A percentile compares a stretch with the other conserved stretches of the same genome.
Evolutionary conservation across 2,113 vertebrate species (phyloP).

Genomic region (Donacobius atricapilla): DNA sequence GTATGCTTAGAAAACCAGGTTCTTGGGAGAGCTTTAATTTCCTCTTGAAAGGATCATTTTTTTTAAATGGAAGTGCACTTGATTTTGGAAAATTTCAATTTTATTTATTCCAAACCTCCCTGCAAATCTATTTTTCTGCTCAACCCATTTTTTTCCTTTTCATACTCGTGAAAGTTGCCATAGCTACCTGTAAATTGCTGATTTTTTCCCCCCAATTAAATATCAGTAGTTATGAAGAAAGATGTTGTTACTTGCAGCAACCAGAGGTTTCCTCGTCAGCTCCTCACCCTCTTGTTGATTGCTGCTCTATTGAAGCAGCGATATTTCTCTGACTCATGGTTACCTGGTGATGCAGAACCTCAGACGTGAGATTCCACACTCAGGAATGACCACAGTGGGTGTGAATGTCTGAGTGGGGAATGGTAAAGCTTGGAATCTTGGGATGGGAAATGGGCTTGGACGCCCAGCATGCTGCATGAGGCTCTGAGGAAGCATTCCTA

Average conservation of each 20-base stretch:
- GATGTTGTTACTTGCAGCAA: not conserved
- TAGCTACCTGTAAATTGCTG: conserved; percentile 9
- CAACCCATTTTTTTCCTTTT: conserved; percentile 24
- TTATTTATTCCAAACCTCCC: not conserved
- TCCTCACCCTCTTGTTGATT: not conserved
- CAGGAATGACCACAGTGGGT: not conserved
- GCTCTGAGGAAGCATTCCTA: not conserved
- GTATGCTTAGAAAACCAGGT: not conserved
- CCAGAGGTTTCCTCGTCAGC: not conserved
- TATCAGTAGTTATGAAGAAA: not conserved
- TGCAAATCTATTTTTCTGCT: not conserved
- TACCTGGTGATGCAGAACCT: not conserved
- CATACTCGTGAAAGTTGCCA: not conserved
- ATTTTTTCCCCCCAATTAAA: not conserved
- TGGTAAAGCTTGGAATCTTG: not conserved
- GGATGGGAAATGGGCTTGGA: too few relatives aligned
- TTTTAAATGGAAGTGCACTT: not conserved
- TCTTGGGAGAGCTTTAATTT: not conserved
- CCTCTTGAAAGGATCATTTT: not conserved
- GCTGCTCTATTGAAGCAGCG: not conserved
- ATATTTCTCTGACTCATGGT: not conserved
- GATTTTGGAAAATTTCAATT: not conserved
- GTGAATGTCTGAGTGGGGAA: not conserved
- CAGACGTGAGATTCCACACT: not conserved
- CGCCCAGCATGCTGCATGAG: too few relatives aligned